Evolutionary conservation across 2,888 invertebrate species (phyloP), one percentile per base, ranked within the genome.

Genomic region (Boloria euphrosyne): DNA sequence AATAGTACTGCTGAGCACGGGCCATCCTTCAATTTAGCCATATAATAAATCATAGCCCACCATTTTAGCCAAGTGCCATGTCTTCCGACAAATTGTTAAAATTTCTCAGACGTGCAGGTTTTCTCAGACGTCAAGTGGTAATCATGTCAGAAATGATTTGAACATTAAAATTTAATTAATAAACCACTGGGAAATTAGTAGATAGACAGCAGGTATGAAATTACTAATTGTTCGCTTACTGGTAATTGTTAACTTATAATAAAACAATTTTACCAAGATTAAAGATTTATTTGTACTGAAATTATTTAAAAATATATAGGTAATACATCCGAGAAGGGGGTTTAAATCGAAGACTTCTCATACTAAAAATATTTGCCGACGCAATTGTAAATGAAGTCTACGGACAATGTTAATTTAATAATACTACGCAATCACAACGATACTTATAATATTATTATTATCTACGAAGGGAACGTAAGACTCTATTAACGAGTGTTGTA

Each of bases 261-360:
- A 50, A 68, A 54, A 61, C 13, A 60, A 38, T 16, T n/a, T 2
- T 18, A 27, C 54, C 71, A 73, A 76, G 76, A 76, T 75, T 75
- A 79, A 79, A 77, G 72, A 75, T 75, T 73, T 80, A 82, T 81
- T 80, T 74, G 72, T 74, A 78, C 76, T 79, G 79, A 83, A 86
- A 85, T 82, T 59, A 74, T 82, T 84, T 78, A 82, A 84, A 87
- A 86, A 87, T 85, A 84, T 82, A 79, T 38, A 10, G 31, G 31
- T 76, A 79, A 79, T 81, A 80, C 79, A 82, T 79, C 78, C 75
- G 76, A 82, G 74, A 80, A 82, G 80, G 80, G 76, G 75, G 72
- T 77, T 76, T 69, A 73, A 81, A 77, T 78, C 67, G 73, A 78
- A 73, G 78, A 79, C 78, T 78, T 77, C 74, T 78, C 73, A 70